These are phyloP conservation scores for Odocoileus virginianus DNA, from an alignment of 2,113 vertebrate species.

Conservation along the genomic window DNA sequence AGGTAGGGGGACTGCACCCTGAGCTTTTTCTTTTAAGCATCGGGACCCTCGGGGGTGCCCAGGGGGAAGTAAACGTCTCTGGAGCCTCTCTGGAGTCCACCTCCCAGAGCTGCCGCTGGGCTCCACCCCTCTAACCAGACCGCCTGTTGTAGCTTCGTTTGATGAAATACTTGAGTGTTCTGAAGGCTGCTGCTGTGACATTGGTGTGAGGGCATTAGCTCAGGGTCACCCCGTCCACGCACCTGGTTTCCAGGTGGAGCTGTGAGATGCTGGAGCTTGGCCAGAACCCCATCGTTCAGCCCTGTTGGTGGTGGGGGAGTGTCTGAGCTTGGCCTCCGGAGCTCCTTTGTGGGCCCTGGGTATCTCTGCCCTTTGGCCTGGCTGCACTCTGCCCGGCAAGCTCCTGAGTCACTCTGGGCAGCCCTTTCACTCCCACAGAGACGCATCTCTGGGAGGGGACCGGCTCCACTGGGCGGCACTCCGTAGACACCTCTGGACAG, in stretches of 20 bases:
- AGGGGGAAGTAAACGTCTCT: rapidly evolving
- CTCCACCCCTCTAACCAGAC: background rate
- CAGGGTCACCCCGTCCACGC: rapidly evolving
- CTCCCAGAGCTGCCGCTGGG: background rate
- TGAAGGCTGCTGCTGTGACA: rapidly evolving
- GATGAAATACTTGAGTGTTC: rapidly evolving
- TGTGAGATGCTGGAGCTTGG: background rate
- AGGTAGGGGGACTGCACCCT: rapidly evolving
- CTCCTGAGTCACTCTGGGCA: rapidly evolving
- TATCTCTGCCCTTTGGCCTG: background rate
- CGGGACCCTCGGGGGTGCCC: rapidly evolving
- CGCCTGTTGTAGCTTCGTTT: rapidly evolving
- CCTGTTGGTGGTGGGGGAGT: background rate
- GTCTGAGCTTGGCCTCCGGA: background rate
- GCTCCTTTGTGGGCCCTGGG: background rate
- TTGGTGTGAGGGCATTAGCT: rapidly evolving
- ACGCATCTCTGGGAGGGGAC: rapidly evolving
- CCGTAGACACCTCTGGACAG: rapidly evolving
- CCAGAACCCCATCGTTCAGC: background rate
- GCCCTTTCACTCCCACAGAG: background rate
- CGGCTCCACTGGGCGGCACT: background rate
- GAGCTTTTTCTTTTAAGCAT: background rate
- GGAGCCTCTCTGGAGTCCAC: background rate
- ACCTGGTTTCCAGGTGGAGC: background rate
- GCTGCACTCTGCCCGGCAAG: background rate